Conservation (phyloP, 1,140 invertebrate species). For the Drosophila neocordata region DNA sequence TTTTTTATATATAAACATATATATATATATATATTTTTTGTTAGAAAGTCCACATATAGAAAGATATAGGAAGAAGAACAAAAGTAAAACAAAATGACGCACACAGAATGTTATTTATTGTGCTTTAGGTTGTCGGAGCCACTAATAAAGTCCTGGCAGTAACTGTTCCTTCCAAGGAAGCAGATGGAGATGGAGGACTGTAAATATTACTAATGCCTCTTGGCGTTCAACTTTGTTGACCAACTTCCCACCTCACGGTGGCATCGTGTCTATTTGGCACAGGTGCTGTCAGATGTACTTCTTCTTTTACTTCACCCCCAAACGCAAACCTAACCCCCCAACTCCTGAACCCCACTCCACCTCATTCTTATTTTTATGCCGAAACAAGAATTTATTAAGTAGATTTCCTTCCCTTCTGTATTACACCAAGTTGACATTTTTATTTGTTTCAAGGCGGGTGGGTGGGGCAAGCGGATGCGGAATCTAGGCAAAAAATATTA, state of each 20-base stretch:
- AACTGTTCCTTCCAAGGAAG: background rate
- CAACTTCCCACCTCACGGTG: constrained; percentile 43
- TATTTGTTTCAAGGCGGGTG: constrained; percentile 25
- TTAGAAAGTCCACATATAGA: background rate
- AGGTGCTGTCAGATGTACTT: constrained; percentile 52
- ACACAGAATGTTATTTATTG: constrained; percentile 73
- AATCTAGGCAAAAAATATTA: constrained; percentile 44
- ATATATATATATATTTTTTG: background rate
- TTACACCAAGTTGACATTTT: constrained; percentile 35
- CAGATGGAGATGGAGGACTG: constrained; percentile 19
- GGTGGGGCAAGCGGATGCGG: background rate
- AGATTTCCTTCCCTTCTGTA: constrained; percentile 30
- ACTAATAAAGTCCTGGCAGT: constrained; percentile 70
- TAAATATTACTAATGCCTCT: constrained; percentile 39
- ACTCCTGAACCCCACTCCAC: too few species aligned
- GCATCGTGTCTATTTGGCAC: constrained; percentile 49
- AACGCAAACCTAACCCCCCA: background rate
- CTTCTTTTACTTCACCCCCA: too few species aligned
- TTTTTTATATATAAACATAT: background rate
- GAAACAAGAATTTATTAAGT: constrained; percentile 68
- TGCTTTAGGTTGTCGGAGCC: constrained; percentile 65
- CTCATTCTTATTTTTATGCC: constrained; percentile 9
- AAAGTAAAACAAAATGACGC: constrained; percentile 43
- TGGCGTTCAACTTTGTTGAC: constrained; percentile 73
- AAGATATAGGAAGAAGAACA: constrained; percentile 3